These are phyloP conservation scores for Pogona vitticeps DNA, from an alignment of 2,113 vertebrate genomes.

Conservation along the genomic window DNA sequence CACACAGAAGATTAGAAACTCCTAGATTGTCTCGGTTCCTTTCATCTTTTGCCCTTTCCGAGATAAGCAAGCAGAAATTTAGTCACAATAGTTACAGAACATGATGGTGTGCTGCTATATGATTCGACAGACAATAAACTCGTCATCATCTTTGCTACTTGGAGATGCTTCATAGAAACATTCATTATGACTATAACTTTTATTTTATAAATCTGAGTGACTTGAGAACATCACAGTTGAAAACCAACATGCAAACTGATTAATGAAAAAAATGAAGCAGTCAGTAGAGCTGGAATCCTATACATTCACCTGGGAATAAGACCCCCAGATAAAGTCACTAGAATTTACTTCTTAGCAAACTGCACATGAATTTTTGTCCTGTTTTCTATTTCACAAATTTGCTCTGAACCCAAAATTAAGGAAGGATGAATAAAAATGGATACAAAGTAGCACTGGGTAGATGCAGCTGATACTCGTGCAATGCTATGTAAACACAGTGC, in stretches of 20 bases:
- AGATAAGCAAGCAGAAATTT: neutral
- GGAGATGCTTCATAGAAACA: neutral
- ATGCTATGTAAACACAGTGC: too few relatives aligned
- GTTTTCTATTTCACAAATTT: too few relatives aligned
- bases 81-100: neutral
- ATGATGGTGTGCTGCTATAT: neutral
- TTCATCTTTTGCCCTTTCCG: neutral
- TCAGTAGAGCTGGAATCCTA: too few relatives aligned
- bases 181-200: neutral
- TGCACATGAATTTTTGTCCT: too few relatives aligned
- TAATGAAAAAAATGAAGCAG: neutral
- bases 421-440: too few relatives aligned
- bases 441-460: too few relatives aligned
- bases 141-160: neutral
- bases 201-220: neutral
- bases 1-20: neutral
- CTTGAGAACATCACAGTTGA: neutral
- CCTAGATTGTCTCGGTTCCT: neutral
- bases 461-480: too few relatives aligned
- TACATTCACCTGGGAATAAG: too few relatives aligned
- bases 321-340: too few relatives aligned
- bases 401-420: too few relatives aligned
- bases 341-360: too few relatives aligned
- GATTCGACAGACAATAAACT: neutral
- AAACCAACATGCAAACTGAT: neutral